These are phyloP conservation scores for Caenorhabditis remanei DNA, from an alignment of 1,140 invertebrate genomes.

Conservation along the genomic window DNA sequence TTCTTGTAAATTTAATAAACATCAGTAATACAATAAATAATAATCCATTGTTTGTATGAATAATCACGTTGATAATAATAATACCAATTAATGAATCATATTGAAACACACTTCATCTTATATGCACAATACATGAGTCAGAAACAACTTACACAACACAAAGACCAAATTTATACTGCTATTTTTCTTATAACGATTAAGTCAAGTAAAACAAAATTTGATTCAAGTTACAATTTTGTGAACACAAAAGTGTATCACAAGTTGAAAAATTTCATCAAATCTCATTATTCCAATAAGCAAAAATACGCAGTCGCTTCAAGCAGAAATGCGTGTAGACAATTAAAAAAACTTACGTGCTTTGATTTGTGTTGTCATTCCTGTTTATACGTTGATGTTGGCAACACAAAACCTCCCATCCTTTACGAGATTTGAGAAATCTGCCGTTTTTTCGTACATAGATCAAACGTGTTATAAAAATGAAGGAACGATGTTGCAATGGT, in stretches of 20 bases:
- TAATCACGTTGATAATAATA: too few species aligned
- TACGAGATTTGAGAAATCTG: background rate
- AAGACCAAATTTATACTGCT: too few species aligned
- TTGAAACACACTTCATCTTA: too few species aligned
- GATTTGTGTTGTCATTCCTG: constrained; percentile 17
- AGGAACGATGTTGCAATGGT: background rate
- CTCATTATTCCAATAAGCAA: background rate
- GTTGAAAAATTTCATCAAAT: background rate
- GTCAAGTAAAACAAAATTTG: too few species aligned
- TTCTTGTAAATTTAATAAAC: too few species aligned
- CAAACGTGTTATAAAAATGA: constrained; percentile 28
- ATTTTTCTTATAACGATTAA: too few species aligned
- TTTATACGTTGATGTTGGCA: constrained; percentile 34
- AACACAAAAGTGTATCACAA: too few species aligned
- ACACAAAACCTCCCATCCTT: constrained; percentile 1
- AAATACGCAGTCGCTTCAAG: background rate
- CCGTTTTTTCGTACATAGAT: background rate
- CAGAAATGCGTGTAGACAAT: background rate
- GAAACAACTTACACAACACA: too few species aligned
- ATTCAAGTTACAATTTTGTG: too few species aligned
- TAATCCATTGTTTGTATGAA: too few species aligned
- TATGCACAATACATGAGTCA: too few species aligned
- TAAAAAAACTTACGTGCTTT: background rate
- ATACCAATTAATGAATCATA: too few species aligned
- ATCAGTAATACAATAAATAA: background rate